phyloP scores from a whole-genome alignment of 2,888 invertebrate genomes.

The Rhamphomyia laevipes region DNA sequence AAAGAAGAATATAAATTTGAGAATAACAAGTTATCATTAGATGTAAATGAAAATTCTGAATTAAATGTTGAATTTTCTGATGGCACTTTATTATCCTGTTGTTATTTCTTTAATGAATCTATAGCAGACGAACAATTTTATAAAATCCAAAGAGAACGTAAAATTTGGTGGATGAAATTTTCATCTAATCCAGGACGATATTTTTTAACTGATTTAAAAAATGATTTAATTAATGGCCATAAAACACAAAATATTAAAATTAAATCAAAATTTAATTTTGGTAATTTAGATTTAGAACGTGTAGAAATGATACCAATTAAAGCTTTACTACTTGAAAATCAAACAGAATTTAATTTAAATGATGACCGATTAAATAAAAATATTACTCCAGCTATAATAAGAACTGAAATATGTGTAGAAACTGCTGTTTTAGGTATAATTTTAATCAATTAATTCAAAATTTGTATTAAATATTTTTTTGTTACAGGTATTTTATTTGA shows the following conservation, averaged over 20 bases:
- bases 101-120: constrained; percentile 24
- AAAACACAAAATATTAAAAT: constrained; percentile 46
- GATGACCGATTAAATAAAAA: constrained; percentile 16
- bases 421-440: constrained; percentile 25
- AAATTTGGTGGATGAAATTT: constrained; percentile 78
- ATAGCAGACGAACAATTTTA: constrained; percentile 52
- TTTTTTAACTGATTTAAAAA: constrained; percentile 46
- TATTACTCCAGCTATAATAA: constrained; percentile 23
- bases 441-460: neutral
- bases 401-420: constrained; percentile 28
- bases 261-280: constrained; percentile 51
- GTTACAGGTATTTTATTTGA: constrained; percentile 37
- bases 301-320: constrained; percentile 36
- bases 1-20: constrained; percentile 13
- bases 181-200: constrained; percentile 63
- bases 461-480: neutral
- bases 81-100: constrained; percentile 20
- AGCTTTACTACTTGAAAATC: constrained; percentile 15
- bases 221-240: constrained; percentile 29
- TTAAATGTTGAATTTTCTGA: constrained; percentile 4
- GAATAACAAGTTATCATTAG: neutral
- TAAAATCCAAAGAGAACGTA: constrained; percentile 63
- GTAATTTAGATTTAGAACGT: constrained; percentile 50
- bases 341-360: constrained; percentile 16
- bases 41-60: neutral